Percentiles rank a stretch among this genome's conserved stretches.
Conservation (phyloP, 2,888 invertebrate species). For the Brachypterus glaber region DNA sequence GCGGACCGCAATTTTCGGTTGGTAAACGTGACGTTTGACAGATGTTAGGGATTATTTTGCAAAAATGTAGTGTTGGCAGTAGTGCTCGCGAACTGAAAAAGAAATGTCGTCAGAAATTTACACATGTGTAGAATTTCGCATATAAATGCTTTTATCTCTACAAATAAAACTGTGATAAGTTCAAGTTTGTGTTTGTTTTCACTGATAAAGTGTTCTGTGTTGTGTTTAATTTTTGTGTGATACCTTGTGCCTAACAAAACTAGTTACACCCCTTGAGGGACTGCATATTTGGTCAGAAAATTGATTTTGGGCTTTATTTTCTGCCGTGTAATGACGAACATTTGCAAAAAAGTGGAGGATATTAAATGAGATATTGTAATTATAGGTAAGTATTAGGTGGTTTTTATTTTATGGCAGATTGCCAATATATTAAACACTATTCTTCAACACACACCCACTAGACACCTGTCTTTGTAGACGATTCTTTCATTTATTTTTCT, state of each 20-base stretch:
- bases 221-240: conserved; percentile 21
- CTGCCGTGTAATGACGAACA: conserved; percentile 13
- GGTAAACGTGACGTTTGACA: conserved; percentile 15
- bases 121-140: conserved; percentile 41
- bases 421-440: conserved; percentile 29
- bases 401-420: conserved; percentile 32
- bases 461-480: no score
- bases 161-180: conserved; percentile 27
- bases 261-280: conserved; percentile 31
- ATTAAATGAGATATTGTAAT: conserved; percentile 34
- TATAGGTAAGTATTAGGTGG: conserved; percentile 37
- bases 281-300: conserved; percentile 27
- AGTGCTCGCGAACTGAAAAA: conserved; percentile 29
- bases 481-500: no score
- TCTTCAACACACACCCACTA: conserved; percentile 38
- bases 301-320: conserved; percentile 27
- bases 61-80: conserved; percentile 19
- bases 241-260: conserved; percentile 10
- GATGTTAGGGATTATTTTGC: conserved; percentile 12
- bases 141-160: conserved; percentile 28
- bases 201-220: conserved; percentile 26
- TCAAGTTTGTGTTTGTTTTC: conserved; percentile 20
- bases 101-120: conserved; percentile 40
- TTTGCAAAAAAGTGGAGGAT: conserved; percentile 25
- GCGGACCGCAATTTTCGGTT: no score